Conservation (phyloP, 92 coral and sea anemone genomes). For the Phenganax marumi region DNA sequence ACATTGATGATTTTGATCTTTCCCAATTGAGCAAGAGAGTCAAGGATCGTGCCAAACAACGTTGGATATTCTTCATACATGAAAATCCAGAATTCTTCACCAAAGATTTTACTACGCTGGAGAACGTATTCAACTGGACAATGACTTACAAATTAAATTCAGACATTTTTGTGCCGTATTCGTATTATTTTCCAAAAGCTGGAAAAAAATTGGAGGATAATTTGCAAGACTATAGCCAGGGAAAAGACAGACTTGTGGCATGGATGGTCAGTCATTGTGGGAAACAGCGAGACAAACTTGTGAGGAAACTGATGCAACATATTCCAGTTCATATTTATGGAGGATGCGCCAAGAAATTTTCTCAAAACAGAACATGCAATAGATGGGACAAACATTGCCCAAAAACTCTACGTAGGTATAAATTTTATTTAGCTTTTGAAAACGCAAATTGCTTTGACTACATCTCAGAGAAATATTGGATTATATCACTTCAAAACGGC, state of each 20-base stretch:
- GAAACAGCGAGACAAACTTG: constrained; percentile 61
- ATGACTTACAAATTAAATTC: constrained; percentile 87
- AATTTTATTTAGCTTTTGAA: constrained; percentile 81
- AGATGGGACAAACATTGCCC: constrained; percentile 10
- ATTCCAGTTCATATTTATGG: constrained; percentile 73
- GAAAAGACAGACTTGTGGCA: constrained; percentile 72
- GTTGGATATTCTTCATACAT: constrained; percentile 79
- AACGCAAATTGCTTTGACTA: constrained; percentile 74
- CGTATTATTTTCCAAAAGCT: constrained; percentile 43
- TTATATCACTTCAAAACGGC: constrained; percentile 53
- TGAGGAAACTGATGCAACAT: constrained; percentile 55
- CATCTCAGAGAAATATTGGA: constrained; percentile 91
- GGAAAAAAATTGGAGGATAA: neutral
- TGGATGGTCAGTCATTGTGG: constrained; percentile 85
- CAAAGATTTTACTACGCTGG: constrained; percentile 55
- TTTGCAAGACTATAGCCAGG: constrained; percentile 56
- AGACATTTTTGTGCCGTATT: constrained; percentile 85
- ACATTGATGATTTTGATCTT: constrained; percentile 56
- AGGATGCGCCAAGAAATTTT: constrained; percentile 62
- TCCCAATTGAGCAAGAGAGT: constrained; percentile 48
- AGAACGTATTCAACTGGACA: constrained; percentile 87
- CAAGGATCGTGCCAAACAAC: constrained; percentile 53
- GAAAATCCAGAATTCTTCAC: constrained; percentile 71
- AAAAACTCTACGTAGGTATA: constrained; percentile 57
- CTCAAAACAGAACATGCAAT: constrained; percentile 50